Conservation (phyloP, 2,888 invertebrate species). For the Zaprionus lineosus region DNA sequence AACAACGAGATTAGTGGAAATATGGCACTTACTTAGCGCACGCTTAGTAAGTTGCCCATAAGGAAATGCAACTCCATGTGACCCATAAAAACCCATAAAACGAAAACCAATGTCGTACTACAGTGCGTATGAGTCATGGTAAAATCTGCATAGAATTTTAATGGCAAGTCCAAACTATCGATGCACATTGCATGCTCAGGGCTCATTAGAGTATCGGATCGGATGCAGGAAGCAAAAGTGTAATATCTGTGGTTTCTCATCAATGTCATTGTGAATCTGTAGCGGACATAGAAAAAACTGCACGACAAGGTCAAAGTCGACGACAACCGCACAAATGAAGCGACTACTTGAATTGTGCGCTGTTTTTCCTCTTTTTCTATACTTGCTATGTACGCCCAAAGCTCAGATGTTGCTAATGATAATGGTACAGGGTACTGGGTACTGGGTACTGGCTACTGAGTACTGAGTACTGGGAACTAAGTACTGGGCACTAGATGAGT, state of each 20-base stretch:
- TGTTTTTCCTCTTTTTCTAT: constrained; percentile 16
- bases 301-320: constrained; percentile 58
- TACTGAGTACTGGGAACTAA: too few relatives aligned
- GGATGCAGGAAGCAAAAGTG: constrained; percentile 45
- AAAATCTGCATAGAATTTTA: neutral
- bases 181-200: constrained; percentile 29
- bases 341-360: constrained; percentile 32
- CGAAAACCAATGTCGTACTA: constrained; percentile 16
- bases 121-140: constrained; percentile 53
- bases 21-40: constrained; percentile 39
- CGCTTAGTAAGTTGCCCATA: constrained; percentile 37
- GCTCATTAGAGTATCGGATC: constrained; percentile 24
- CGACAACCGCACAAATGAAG: constrained; percentile 33
- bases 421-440: constrained; percentile 33
- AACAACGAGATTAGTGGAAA: constrained; percentile 54
- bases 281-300: constrained; percentile 30
- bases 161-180: neutral
- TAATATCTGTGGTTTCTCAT: constrained; percentile 45
- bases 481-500: constrained; percentile 12
- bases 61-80: constrained; percentile 55
- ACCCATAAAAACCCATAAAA: too few relatives aligned
- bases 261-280: constrained; percentile 47
- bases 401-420: constrained; percentile 57
- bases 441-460: constrained; percentile 8
- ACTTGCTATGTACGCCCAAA: constrained; percentile 39